These are phyloP conservation scores for Thamnaconus septentrionalis DNA, from an alignment of 2,113 vertebrate genomes.

Conservation along the genomic window DNA sequence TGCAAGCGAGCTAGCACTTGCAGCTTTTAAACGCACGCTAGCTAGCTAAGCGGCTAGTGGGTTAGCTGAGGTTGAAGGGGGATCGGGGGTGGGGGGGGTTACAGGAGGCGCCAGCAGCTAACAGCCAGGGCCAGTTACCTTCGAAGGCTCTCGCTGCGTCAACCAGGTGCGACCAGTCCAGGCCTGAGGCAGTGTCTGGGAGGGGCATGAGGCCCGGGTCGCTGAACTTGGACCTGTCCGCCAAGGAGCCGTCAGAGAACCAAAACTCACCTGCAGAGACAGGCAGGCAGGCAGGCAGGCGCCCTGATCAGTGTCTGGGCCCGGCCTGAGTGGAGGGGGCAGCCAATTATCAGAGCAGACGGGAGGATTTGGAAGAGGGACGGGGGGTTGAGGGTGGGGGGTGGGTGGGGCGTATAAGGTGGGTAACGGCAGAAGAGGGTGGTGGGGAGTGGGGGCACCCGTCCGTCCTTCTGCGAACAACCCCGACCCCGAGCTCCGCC, in stretches of 20 bases:
- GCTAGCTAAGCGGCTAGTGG: background rate
- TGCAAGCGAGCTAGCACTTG: constrained; percentile 48
- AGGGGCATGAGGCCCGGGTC: constrained; percentile 96
- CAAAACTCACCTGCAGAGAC: constrained; percentile 92
- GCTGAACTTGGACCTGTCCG: constrained; percentile 91
- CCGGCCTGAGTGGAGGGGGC: constrained; percentile 38
- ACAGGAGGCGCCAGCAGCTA: constrained; percentile 64
- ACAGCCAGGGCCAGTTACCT: constrained; percentile 81
- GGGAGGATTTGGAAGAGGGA: constrained; percentile 25
- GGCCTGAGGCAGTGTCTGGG: constrained; percentile 88
- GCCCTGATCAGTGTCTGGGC: constrained; percentile 60
- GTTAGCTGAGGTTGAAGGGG: background rate
- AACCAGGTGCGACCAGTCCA: constrained; percentile 97
- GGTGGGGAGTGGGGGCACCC: too few relatives aligned
- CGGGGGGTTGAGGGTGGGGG: background rate
- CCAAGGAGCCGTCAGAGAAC: constrained; percentile 96
- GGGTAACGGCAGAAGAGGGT: background rate
- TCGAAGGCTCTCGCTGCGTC: constrained; percentile 95
- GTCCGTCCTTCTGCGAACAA: too few relatives aligned
- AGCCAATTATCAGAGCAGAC: constrained; percentile 26
- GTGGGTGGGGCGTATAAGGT: background rate
- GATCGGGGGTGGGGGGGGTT: constrained; percentile 12
- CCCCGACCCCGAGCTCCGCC: too few relatives aligned
- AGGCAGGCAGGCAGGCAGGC: constrained; percentile 48
- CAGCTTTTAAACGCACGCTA: constrained; percentile 28